Percentiles rank a stretch among this genome's conserved stretches.
phyloP scores from a whole-genome alignment of 1,140 invertebrate genomes.

The Ephestia elutella region DNA sequence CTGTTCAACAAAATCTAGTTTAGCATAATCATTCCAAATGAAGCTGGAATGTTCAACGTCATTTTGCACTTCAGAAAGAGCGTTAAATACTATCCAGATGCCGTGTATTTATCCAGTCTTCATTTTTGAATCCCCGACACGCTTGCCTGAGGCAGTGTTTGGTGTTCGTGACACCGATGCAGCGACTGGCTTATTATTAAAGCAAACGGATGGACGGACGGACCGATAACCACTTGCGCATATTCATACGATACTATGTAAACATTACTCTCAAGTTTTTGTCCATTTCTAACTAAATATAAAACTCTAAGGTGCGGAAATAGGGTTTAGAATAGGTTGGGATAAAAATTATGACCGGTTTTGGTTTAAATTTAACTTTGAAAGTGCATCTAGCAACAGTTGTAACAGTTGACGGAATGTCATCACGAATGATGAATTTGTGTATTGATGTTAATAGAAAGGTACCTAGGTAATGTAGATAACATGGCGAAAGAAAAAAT shows the following conservation, averaged over 20 bases:
- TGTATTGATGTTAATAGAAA: no score
- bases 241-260: constrained; percentile 61
- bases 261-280: constrained; percentile 32
- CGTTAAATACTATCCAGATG: constrained; percentile 2
- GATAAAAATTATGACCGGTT: neutral
- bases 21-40: neutral
- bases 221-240: constrained; percentile 59
- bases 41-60: neutral
- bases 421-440: no score
- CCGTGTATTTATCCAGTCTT: constrained; percentile 14
- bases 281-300: constrained; percentile 16
- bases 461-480: no score
- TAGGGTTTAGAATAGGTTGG: neutral
- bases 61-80: neutral
- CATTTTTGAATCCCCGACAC: constrained; percentile 26
- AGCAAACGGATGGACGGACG: constrained; percentile 52
- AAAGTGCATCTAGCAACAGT: constrained; percentile 2
- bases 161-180: constrained; percentile 62
- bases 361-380: neutral
- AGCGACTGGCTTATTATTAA: constrained; percentile 64
- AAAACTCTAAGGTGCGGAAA: neutral
- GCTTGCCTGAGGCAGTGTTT: constrained; percentile 46
- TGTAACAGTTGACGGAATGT: neutral
- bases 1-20: neutral
- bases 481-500: no score